Evolutionary conservation across 2,797 vertebrate genomes (phyloP), one percentile per base, ranked within the genome.

Genomic region (Eutrigla gurnardus): DNA sequence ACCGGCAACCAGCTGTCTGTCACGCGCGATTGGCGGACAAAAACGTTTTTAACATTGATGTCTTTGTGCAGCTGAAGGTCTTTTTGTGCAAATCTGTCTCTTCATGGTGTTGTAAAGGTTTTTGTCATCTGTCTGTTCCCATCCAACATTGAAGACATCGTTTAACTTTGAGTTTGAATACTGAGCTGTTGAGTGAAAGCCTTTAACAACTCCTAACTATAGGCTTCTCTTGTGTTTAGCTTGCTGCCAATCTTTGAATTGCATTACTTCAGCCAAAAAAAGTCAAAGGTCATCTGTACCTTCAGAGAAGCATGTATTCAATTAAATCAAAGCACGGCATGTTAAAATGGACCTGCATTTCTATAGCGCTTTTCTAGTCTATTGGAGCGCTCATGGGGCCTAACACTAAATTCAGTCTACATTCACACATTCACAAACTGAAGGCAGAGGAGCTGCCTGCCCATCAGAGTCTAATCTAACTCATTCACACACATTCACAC

Each of bases 1-100:
- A 78, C 43, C 75, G 72, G 90, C 89, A 92, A 91, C 88, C 85
- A 75, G 70, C 84, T 53, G 84, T 75, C 90, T 86, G 47, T 90
- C 80, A 80, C 49, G 18, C 45, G 37, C 86, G 87, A 93, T 62
- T 88, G 89, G 67, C 91, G 89, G 77, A 60, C 25, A 0, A 61
- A 55, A 37, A 68, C n/a, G n/a, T 76, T 50, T 85, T 86, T 73
- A 63, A 86, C 43, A 39, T 71, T 80, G 78, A n/a, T n/a, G n/a
- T n/a, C n/a, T n/a, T 25, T 89, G 85, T 82, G 78, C 60, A 81
- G 84, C 77, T 11, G 53, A 70, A 77, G 72, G 77, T 68, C 70
- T 84, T 84, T 62, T 74, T 75, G 74, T 37, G 77, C 40, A 65
- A 80, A 62, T 46, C 40, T 68, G 79, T 70, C 78, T 68, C 59